These are phyloP conservation scores for Holcopasites calliopsidis DNA, from an alignment of 1,140 invertebrate genomes.

Conservation along the genomic window DNA sequence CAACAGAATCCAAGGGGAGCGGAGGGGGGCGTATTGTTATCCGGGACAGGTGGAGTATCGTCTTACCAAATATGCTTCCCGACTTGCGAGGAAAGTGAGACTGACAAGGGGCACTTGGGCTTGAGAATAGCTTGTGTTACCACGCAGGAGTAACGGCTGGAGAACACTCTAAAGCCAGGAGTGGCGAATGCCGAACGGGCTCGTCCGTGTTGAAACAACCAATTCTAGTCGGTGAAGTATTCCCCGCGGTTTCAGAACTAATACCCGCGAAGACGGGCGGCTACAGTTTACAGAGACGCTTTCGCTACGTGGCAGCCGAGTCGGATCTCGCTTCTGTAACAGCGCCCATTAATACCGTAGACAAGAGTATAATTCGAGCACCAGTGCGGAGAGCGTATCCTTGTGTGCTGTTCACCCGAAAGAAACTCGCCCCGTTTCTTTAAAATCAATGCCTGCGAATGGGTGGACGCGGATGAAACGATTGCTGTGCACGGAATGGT, in stretches of 20 bases:
- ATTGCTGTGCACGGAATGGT: neutral
- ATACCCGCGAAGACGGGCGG: constrained; percentile 53
- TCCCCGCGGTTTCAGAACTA: constrained; percentile 57
- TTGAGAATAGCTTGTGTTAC: constrained; percentile 52
- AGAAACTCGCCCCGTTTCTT: constrained; percentile 1
- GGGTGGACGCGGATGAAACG: neutral
- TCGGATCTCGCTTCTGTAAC: constrained; percentile 41
- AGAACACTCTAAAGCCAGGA: constrained; percentile 50
- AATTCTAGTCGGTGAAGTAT: constrained; percentile 60
- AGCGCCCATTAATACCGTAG: constrained; percentile 41
- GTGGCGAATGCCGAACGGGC: constrained; percentile 56
- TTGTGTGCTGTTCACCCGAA: constrained; percentile 4
- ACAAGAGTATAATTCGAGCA: constrained; percentile 40
- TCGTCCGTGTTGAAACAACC: constrained; percentile 56
- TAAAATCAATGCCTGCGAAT: neutral
- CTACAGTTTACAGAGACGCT: constrained; percentile 35
- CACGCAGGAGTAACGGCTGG: constrained; percentile 54
- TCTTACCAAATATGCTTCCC: constrained; percentile 58
- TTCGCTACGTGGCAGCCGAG: constrained; percentile 30
- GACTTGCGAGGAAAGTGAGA: constrained; percentile 56
- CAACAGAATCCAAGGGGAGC: constrained; percentile 24
- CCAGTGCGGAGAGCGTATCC: neutral
- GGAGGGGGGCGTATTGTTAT: constrained; percentile 44
- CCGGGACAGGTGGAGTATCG: constrained; percentile 38
- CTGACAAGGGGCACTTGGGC: constrained; percentile 54